Percentiles rank a stretch among this genome's conserved stretches.
Conservation (phyloP, 2,888 invertebrate genomes). For the Drosophila bunnanda region DNA sequence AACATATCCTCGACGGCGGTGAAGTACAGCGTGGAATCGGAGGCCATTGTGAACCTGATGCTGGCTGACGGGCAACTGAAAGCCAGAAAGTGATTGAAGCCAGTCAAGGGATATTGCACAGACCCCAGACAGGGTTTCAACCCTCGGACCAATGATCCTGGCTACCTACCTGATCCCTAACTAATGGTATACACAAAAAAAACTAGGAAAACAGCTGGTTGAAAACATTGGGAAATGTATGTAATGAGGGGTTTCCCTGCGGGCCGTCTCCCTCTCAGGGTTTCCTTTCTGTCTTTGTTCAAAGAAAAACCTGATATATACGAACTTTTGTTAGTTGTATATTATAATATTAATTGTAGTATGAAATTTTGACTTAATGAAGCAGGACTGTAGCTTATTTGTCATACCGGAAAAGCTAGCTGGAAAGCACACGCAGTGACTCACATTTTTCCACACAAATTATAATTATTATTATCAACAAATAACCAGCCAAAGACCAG, state of each 20-base stretch:
- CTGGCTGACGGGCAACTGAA: slow-evolving; percentile 52
- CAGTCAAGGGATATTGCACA: slow-evolving; percentile 27
- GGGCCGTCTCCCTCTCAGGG: slow-evolving; percentile 8
- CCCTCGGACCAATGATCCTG: slow-evolving; percentile 46
- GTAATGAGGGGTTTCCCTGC: slow-evolving; percentile 43
- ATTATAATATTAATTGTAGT: too few relatives aligned
- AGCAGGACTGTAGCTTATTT: neutral
- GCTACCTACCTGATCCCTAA: slow-evolving; percentile 65
- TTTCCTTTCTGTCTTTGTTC: neutral
- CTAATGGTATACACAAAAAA: slow-evolving; percentile 15
- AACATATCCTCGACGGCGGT: slow-evolving; percentile 61
- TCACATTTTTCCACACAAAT: slow-evolving; percentile 10
- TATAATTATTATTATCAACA: slow-evolving; percentile 11
- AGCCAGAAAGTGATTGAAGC: slow-evolving; percentile 54
- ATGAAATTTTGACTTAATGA: neutral
- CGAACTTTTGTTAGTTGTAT: neutral
- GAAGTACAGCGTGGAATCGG: slow-evolving; percentile 61
- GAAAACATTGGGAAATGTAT: neutral
- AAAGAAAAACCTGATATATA: slow-evolving; percentile 7
- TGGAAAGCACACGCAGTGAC: slow-evolving; percentile 2
- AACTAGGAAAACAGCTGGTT: slow-evolving; percentile 32
- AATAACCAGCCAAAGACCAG: slow-evolving; percentile 16
- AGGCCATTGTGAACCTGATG: slow-evolving; percentile 55
- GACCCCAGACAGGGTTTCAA: slow-evolving; percentile 42
- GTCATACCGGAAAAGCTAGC: slow-evolving; percentile 20